These are phyloP conservation scores for Platycheirus albimanus DNA, from an alignment of 2,888 invertebrate genomes.

Conservation along the genomic window DNA sequence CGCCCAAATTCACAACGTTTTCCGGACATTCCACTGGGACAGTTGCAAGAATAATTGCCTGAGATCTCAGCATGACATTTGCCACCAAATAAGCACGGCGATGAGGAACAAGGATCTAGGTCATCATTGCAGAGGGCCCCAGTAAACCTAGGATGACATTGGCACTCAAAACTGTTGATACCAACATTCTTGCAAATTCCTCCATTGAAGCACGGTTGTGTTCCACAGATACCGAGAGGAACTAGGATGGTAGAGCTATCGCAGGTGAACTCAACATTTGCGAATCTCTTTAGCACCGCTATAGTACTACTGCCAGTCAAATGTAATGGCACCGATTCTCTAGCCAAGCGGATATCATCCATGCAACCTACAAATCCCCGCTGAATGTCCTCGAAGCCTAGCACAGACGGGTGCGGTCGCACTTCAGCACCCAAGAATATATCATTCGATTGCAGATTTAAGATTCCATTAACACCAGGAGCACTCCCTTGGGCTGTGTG, in stretches of 20 bases:
- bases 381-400: slow-evolving; percentile 89
- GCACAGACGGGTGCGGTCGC: slow-evolving; percentile 88
- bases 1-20: slow-evolving; percentile 92
- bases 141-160: slow-evolving; percentile 90
- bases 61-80: slow-evolving; percentile 85
- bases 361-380: slow-evolving; percentile 96
- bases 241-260: slow-evolving; percentile 85
- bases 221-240: slow-evolving; percentile 88
- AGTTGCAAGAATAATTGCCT: slow-evolving; percentile 89
- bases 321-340: slow-evolving; percentile 89
- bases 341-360: slow-evolving; percentile 91
- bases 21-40: slow-evolving; percentile 88
- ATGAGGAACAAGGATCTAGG: slow-evolving; percentile 93
- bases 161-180: slow-evolving; percentile 88
- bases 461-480: slow-evolving; percentile 90
- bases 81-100: slow-evolving; percentile 93
- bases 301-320: slow-evolving; percentile 87
- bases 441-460: slow-evolving; percentile 93
- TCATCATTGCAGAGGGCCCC: slow-evolving; percentile 93
- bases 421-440: slow-evolving; percentile 94
- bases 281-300: slow-evolving; percentile 86
- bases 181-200: slow-evolving; percentile 87
- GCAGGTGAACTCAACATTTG: slow-evolving; percentile 88
- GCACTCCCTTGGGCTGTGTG: slow-evolving; percentile 90
- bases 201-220: slow-evolving; percentile 91